Evolutionary conservation across 2,113 vertebrate species (phyloP), one percentile per base, ranked within the genome.

Genomic region (Epinephelus cyanopodus): DNA sequence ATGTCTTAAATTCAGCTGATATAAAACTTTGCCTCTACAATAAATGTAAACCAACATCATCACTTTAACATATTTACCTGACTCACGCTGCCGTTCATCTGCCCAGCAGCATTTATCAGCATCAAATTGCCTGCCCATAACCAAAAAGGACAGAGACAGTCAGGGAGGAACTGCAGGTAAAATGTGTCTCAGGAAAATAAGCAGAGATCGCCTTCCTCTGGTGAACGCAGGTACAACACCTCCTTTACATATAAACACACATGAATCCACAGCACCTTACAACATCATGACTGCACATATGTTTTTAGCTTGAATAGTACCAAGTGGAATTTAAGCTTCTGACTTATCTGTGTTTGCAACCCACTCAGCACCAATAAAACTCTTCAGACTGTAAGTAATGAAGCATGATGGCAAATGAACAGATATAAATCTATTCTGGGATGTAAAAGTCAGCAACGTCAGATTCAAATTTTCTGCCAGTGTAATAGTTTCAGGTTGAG

Each of bases 81-180:
- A 77, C 74, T 92, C 37, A 82, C 13, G n/a, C 73, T 87, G 84
- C 89, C 83, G 39, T 94, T 94, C 21, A 88, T 83, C 39, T 93
- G 90, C 14, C 89, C 94, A 14, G 73, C 81, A 0, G 69, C 82
- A 76, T 89, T 90, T 33, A 86, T 81, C 64, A 79, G 63, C 81
- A 88, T 57, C 27, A 88, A 19, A 9, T 50, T 84, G 2, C 84
- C 88, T 92, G 69, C 3, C 71, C 25, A 53, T n/a, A 0, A 74
- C 14, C 23, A 42, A 48, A 68, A 37, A 50, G 15, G 52, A 76
- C 14, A 82, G 13, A 27, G 66, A 39, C 8, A 69, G 45, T 54
- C 17, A 81, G 69, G 58, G 61, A 78, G 74, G n/a, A 53, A 54
- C 48, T 23, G 79, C 21, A 76, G 53, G 60, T 67, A 0, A 50